A percentile compares a stretch with the other conserved stretches of the same genome.
phyloP scores from a whole-genome alignment of 2,113 vertebrate genomes.

The Pomatostomus ruficeps region DNA sequence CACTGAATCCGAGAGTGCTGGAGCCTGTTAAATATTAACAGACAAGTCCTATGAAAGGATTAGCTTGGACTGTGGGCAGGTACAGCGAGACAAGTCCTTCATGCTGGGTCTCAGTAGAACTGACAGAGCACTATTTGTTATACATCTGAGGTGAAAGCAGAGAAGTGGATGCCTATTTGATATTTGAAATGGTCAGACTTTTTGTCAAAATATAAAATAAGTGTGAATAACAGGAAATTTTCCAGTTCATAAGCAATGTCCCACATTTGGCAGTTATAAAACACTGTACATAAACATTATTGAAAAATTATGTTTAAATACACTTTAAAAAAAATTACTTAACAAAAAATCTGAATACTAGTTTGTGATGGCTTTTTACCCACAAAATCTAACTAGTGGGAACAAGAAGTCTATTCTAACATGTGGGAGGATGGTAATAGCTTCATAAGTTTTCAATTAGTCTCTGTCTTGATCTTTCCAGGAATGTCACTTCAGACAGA shows the following conservation, averaged over 20 bases:
- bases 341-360: neutral
- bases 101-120: neutral
- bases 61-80: neutral
- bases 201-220: neutral
- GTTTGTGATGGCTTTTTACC: neutral
- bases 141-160: neutral
- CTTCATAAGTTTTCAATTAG: neutral
- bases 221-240: neutral
- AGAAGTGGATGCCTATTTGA: neutral
- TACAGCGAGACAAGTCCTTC: neutral
- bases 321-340: neutral
- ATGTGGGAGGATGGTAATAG: neutral
- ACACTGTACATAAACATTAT: neutral
- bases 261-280: neutral
- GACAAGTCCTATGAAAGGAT: neutral
- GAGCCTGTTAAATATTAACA: neutral
- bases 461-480: neutral
- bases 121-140: neutral
- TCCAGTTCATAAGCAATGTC: neutral
- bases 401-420: neutral
- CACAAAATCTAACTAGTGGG: neutral
- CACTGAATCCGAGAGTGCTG: neutral
- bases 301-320: neutral
- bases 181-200: neutral
- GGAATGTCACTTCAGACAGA: neutral